Evolutionary conservation across 1,140 invertebrate genomes (phyloP).

Genomic region (Globodera rostochiensis): DNA sequence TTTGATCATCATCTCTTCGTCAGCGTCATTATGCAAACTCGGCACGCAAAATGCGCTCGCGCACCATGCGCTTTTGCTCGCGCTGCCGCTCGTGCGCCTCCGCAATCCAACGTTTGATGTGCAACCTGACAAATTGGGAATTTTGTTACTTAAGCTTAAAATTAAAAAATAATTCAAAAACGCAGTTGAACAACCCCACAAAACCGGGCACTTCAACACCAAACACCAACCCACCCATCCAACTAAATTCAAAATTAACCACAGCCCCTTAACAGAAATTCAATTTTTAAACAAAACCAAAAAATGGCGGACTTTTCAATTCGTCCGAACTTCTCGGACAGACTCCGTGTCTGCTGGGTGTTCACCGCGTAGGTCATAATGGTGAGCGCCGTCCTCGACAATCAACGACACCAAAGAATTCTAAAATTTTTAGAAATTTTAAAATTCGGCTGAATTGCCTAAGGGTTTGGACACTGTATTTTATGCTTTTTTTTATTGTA

Average conservation of each 20-base stretch:
- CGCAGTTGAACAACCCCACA: not conserved
- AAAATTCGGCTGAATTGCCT: too few species aligned
- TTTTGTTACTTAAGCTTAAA: not conserved
- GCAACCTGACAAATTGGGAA: not conserved
- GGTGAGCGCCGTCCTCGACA: conserved; percentile 76
- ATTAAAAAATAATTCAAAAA: not conserved
- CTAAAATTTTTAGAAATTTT: not conserved
- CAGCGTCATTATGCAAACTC: not conserved
- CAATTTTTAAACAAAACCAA: not conserved
- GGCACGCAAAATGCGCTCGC: conserved; percentile 1
- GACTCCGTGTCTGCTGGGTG: conserved; percentile 56
- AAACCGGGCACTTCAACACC: too few species aligned
- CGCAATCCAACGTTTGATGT: conserved; percentile 23
- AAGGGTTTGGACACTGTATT: too few species aligned
- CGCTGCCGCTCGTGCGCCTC: conserved; percentile 21
- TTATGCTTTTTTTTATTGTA: not conserved
- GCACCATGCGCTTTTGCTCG: conserved; percentile 18
- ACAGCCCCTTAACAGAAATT: not conserved
- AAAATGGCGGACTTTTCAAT: conserved; percentile 41
- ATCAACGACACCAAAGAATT: conserved; percentile 72
- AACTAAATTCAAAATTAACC: not conserved
- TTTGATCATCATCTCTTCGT: not conserved
- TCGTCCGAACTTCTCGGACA: conserved; percentile 54
- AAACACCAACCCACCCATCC: not conserved
- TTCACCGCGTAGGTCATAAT: conserved; percentile 59